Base-by-base conservation (phyloP, 2,888 invertebrate genomes). In the Ophion slaviceki region DNA sequence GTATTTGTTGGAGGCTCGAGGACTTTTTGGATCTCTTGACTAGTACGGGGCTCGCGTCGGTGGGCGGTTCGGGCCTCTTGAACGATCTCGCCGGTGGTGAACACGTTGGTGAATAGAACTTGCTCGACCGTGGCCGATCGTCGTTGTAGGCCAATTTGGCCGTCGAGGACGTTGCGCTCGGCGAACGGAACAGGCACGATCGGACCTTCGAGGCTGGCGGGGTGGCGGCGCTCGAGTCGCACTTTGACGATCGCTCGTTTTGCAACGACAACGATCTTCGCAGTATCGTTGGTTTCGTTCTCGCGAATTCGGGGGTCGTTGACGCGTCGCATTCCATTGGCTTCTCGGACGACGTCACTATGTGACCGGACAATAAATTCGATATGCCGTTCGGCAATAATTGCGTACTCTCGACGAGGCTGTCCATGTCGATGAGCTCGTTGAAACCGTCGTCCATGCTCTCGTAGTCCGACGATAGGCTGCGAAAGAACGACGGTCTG, bases 31-130 rank as follows among this genome's bases (percentile, higher is more conserved):
- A 92, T 77, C 95, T 91, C 89, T 95, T 95, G 82, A 92, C 92
- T 84, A 93, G 93, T 45, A 92, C 87, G 45, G 95, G 95, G 80
- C 95, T 95, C 57, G 93, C 94, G 76, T 95, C 94, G 66, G 94
- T 93, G 64, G 96, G 96, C 36, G 96, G 95, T 70, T 97, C 97
- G 0, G 96, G 95, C 62, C 97, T 95, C 93, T 98, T 98, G 91
- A 96, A 96, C 0, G 93, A 88, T 83, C 28, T 87, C 40, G 59
- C 24, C 0, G 76, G 59, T 8, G 81, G 71, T 11, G 82, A 85
- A 62, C 14, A 47, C 1, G 61, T 5, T 2, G 72, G 61, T 36
- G 84, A 85, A 24, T 67, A 82, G 28, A 82, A 83, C 0, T 36
- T 57, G 3, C 40, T 2, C 5, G 53, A 10, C 2, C 80, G 68